phyloP scores from a whole-genome alignment of 2,113 vertebrate species.

The Serinus canaria region DNA sequence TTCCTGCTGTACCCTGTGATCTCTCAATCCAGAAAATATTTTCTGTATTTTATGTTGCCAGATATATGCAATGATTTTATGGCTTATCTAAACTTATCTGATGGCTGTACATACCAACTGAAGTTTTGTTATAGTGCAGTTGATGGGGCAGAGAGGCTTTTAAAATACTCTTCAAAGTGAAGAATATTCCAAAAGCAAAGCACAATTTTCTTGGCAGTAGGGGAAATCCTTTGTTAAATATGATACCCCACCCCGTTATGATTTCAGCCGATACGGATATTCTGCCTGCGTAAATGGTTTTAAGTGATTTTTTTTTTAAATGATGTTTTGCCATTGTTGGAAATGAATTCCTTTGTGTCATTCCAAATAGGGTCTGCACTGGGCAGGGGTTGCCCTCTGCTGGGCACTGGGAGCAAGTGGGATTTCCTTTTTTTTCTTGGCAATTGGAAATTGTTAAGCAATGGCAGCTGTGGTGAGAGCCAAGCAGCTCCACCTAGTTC shows the following conservation, averaged over 20 bases:
- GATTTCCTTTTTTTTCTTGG: neutral
- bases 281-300: neutral
- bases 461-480: neutral
- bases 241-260: neutral
- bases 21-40: neutral
- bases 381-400: slow-evolving; percentile 49
- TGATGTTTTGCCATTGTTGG: neutral
- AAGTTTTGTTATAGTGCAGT: neutral
- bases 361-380: neutral
- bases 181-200: neutral
- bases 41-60: neutral
- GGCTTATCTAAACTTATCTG: neutral
- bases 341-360: neutral
- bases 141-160: neutral
- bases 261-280: neutral
- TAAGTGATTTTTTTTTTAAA: neutral
- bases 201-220: neutral
- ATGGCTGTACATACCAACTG: neutral
- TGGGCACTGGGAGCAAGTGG: neutral
- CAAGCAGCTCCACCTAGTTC: neutral
- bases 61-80: neutral
- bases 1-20: neutral
- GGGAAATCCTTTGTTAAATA: neutral
- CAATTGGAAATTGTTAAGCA: neutral
- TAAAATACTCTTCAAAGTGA: neutral